Percentiles rank a stretch among this genome's conserved stretches.
Evolutionary conservation across 2,888 invertebrate genomes (phyloP).

Genomic region (Metellina segmentata): DNA sequence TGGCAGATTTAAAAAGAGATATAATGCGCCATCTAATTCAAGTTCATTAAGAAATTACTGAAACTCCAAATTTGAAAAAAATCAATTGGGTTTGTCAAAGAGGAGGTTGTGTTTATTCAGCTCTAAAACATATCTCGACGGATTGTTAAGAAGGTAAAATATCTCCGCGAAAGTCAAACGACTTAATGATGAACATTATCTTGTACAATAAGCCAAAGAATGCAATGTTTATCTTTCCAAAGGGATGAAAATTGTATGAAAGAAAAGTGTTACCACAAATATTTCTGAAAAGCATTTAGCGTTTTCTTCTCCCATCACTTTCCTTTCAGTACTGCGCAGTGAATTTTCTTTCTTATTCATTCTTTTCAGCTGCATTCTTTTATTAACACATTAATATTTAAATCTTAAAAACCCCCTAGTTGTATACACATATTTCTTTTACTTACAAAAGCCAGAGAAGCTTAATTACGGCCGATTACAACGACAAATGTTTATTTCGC

Average conservation of each 20-base stretch:
- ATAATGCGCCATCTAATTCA: not conserved
- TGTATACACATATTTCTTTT: not conserved
- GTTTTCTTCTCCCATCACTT: not conserved
- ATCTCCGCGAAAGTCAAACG: not conserved
- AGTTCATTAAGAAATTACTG: not conserved
- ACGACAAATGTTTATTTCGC: constrained; percentile 41
- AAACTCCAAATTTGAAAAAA: not conserved
- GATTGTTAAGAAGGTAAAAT: not conserved
- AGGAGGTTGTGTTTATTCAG: not conserved
- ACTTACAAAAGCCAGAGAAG: not conserved
- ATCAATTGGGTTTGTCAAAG: not conserved
- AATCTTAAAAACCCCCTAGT: not conserved
- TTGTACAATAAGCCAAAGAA: not conserved
- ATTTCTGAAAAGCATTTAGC: not conserved
- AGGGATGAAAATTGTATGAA: not conserved
- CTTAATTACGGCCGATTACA: constrained; percentile 33
- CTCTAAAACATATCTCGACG: not conserved
- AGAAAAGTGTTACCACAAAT: not conserved
- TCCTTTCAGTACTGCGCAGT: not conserved
- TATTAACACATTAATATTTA: constrained; percentile 26
- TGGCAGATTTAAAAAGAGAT: too few species aligned
- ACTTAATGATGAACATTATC: not conserved
- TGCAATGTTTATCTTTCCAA: not conserved
- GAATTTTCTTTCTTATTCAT: not conserved
- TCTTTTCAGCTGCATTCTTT: not conserved